Conservation (phyloP, 2,797 vertebrate genomes). For the Gambelia wislizenii region DNA sequence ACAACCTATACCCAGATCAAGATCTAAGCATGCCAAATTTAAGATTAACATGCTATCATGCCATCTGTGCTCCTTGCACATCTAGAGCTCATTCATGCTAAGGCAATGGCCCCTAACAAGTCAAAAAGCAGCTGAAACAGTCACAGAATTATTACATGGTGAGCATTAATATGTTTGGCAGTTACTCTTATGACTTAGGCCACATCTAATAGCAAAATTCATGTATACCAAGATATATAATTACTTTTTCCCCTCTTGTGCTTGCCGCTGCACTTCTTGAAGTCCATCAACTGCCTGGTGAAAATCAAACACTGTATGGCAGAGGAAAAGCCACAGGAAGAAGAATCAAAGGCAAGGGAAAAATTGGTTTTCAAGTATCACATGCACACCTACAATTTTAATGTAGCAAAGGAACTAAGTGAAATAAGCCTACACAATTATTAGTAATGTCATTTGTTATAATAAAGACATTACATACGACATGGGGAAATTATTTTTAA, state of each 20-base stretch:
- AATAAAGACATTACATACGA: neutral
- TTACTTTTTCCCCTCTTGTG: conserved; percentile 97
- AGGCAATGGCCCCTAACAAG: neutral
- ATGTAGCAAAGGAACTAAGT: neutral
- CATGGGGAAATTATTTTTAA: neutral
- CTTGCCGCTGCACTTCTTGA: conserved; percentile 95
- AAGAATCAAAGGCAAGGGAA: neutral
- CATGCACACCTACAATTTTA: conserved; percentile 5
- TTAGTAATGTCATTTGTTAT: neutral
- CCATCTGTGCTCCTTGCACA: neutral
- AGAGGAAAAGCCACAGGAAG: conserved; percentile 46
- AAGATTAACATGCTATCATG: neutral
- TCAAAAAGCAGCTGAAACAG: too few relatives aligned
- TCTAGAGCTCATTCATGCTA: neutral
- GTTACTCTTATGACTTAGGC: conserved; percentile 19
- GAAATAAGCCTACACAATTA: conserved; percentile 5
- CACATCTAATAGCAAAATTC: conserved; percentile 36
- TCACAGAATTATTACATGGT: too few relatives aligned
- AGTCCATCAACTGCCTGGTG: conserved; percentile 97
- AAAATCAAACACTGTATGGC: conserved; percentile 93
- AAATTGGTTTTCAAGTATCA: conserved; percentile 10
- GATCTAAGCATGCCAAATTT: neutral
- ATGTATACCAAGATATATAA: conserved; percentile 50
- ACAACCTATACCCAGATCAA: neutral
- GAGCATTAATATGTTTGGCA: neutral